Conservation (phyloP, 2,113 vertebrate species). For the Callipepla californica region DNA sequence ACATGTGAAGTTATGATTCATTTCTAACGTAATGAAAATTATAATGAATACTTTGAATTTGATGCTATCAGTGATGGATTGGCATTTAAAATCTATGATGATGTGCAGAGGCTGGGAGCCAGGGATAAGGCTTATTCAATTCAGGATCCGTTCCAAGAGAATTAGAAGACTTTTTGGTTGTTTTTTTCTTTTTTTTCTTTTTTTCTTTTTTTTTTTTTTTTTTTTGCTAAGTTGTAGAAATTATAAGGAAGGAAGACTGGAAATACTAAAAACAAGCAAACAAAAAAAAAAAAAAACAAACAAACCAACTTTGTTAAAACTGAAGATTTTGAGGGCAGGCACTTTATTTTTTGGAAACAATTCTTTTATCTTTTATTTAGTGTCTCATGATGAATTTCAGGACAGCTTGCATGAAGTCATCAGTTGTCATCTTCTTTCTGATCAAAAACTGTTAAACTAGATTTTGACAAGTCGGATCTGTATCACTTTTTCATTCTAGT, state of each 20-base stretch:
- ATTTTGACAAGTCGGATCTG: background rate
- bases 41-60: background rate
- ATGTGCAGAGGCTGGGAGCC: fast-evolving
- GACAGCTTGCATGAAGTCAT: constrained; percentile 1
- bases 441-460: background rate
- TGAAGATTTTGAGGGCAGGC: background rate
- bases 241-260: background rate
- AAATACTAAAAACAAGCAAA: background rate
- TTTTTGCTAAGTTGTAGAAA: background rate
- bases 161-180: background rate
- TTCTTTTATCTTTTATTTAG: background rate
- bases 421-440: background rate
- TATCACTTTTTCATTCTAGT: background rate
- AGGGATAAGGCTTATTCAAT: background rate
- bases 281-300: background rate
- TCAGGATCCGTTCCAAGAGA: background rate
- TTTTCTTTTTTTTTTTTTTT: background rate
- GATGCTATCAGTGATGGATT: background rate
- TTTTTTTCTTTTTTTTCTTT: no score
- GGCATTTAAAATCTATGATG: background rate
- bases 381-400: background rate
- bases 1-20: background rate
- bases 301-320: background rate
- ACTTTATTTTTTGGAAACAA: background rate
- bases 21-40: no score